Base-by-base conservation (phyloP, 1,140 invertebrate genomes). In the Melanaphis sacchari region DNA sequence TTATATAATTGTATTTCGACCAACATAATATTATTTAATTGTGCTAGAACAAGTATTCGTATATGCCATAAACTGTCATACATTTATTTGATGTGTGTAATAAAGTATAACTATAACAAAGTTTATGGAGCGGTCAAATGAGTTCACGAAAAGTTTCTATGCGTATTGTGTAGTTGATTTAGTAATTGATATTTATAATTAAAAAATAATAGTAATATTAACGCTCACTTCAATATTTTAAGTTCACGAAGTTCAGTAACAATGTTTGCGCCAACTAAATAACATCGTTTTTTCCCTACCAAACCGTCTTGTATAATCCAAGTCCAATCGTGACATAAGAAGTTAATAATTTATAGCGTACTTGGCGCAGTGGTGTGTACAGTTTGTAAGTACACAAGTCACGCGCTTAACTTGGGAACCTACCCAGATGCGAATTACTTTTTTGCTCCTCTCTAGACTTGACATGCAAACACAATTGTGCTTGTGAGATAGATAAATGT, bases 301-400 rank as follows among this genome's bases (percentile, higher is more conserved):
- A 5, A 43, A 85, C 38, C 40, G 82, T 18, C 11, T 49, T 46
- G 41, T 7, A 0, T 31, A n/a, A 21, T 88, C 43, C 43, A n/a
- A 46, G 85, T n/a, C 22, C 41, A 18, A 85, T 85, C 85, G 90
- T 3, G 40, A 91, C 38, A 2, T 41, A 59, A 91, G 59, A 91
- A 76, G 59, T 91, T 41, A 40, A 90, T 90, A 90, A 90, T 90
- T 90, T 90, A 90, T 90, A 40, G n/a, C 38, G 3, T 38, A 40
- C 52, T 52, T 9, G 82, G 22, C 38, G 82, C 40, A 9, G n/a
- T 11, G 82, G 81, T 36, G 38, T 84, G 82, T 87, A 18, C 15
- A 76, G 59, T 76, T 76, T 43, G 84, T 59, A 91, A 91, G 36
- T 66, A 91, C 49, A 76, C 38, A n/a, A 91, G 52, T 91, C 90